These are phyloP conservation scores for Cheilosia urbana DNA, from an alignment of 2,888 invertebrate species.

Conservation along the genomic window DNA sequence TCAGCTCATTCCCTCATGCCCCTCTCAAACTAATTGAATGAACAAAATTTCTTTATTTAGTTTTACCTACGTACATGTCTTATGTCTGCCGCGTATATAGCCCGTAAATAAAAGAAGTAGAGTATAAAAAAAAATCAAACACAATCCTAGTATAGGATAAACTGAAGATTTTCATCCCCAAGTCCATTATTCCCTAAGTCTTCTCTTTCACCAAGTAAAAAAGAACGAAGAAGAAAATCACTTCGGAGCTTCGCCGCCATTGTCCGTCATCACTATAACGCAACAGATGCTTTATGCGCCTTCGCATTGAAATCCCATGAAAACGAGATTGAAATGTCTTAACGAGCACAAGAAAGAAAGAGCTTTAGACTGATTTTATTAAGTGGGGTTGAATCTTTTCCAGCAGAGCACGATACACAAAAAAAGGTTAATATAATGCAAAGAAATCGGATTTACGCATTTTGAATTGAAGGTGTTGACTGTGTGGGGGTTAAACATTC, in stretches of 20 bases:
- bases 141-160: conserved; percentile 42
- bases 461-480: conserved; percentile 68
- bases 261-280: conserved; percentile 56
- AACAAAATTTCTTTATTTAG: conserved; percentile 1
- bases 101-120: conserved; percentile 6
- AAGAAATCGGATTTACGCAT: conserved; percentile 72
- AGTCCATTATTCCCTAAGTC: conserved; percentile 55
- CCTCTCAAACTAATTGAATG: too few species aligned
- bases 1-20: too few species aligned
- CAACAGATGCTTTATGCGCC: conserved; percentile 70
- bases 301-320: conserved; percentile 55
- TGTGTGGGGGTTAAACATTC: conserved; percentile 38
- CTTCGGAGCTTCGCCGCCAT: conserved; percentile 44
- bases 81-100: neutral
- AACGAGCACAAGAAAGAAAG: conserved; percentile 62
- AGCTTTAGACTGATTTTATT: conserved; percentile 73
- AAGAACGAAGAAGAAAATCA: conserved; percentile 20
- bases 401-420: neutral
- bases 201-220: conserved; percentile 48
- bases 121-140: conserved; percentile 4
- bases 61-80: neutral
- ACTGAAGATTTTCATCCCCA: conserved; percentile 44
- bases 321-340: conserved; percentile 71
- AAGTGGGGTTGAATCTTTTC: conserved; percentile 65
- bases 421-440: conserved; percentile 64